Conservation (phyloP, 2,797 vertebrate species). For the Pseudopleuronectes americanus region DNA sequence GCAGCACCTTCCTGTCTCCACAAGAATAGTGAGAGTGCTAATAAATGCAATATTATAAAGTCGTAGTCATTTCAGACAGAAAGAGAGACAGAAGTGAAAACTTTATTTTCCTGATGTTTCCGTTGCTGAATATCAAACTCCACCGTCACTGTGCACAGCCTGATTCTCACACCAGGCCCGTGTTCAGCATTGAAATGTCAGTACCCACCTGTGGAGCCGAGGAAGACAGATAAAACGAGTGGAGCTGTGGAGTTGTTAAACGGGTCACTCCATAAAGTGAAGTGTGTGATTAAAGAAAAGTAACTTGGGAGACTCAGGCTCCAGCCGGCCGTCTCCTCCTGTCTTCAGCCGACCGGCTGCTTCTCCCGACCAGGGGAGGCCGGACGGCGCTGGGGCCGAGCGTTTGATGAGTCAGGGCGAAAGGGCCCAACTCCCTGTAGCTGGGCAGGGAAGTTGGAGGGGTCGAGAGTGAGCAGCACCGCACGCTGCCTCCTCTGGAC, state of each 20-base stretch:
- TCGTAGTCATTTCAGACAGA: no score
- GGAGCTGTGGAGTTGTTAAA: constrained; percentile 56
- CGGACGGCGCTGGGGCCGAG: not conserved
- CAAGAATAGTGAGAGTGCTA: not conserved
- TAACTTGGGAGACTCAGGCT: constrained; percentile 27
- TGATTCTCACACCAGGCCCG: constrained; percentile 28
- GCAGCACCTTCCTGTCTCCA: not conserved
- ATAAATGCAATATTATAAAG: no score
- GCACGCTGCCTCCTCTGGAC: constrained; percentile 41
- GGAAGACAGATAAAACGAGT: constrained; percentile 56
- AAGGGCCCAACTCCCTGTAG: constrained; percentile 18
- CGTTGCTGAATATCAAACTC: not conserved
- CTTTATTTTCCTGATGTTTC: constrained; percentile 8
- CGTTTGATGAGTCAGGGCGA: constrained; percentile 43
- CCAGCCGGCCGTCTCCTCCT: constrained; percentile 5
- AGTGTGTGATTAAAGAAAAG: constrained; percentile 64
- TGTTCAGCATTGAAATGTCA: constrained; percentile 58
- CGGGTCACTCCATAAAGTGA: constrained; percentile 67
- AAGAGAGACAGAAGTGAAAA: not conserved
- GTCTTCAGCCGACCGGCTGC: constrained; percentile 3
- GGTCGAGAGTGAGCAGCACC: constrained; percentile 27
- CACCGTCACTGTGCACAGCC: constrained; percentile 8
- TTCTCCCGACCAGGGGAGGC: constrained; percentile 36
- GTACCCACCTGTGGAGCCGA: constrained; percentile 66
- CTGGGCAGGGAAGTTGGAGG: constrained; percentile 12